phyloP scores from a whole-genome alignment of 2,888 invertebrate species.

The Argyresthia goedartella region DNA sequence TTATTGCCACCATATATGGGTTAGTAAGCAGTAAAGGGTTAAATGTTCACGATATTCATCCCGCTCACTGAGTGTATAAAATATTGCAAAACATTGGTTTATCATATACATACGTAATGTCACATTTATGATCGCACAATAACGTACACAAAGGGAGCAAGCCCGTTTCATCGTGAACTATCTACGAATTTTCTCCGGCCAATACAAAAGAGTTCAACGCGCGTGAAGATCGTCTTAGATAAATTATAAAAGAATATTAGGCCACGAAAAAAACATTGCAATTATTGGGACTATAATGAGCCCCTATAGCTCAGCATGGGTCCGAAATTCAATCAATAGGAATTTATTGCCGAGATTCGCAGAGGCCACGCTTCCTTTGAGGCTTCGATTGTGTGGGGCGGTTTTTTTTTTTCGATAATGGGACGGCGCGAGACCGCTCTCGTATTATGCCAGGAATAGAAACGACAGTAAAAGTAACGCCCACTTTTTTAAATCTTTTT shows the following conservation, averaged over 20 bases:
- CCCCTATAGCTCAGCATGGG: slow-evolving; percentile 67
- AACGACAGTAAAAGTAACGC: slow-evolving; percentile 65
- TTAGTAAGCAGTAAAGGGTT: too few relatives aligned
- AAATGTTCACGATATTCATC: too few relatives aligned
- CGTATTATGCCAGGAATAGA: slow-evolving; percentile 43
- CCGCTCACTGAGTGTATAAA: too few relatives aligned
- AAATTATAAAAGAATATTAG: slow-evolving; percentile 9
- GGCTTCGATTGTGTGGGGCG: slow-evolving; percentile 40
- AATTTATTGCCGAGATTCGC: slow-evolving; percentile 68
- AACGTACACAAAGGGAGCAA: too few relatives aligned
- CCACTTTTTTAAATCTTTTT: slow-evolving; percentile 64
- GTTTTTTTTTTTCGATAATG: slow-evolving; percentile 35
- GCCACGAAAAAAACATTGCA: slow-evolving; percentile 33
- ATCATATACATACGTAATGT: too few relatives aligned
- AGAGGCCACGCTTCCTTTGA: slow-evolving; percentile 55
- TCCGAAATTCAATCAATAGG: slow-evolving; percentile 66
- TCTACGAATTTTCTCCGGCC: not conserved
- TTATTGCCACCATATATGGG: too few relatives aligned
- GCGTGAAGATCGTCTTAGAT: slow-evolving; percentile 17
- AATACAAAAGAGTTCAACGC: slow-evolving; percentile 10
- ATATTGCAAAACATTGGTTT: too few relatives aligned
- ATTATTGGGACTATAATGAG: slow-evolving; percentile 59
- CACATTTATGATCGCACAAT: too few relatives aligned
- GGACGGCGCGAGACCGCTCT: slow-evolving; percentile 48
- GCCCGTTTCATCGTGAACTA: too few relatives aligned